Evolutionary conservation across 2,888 invertebrate species (phyloP).

Genomic region (Apotomis capreana): DNA sequence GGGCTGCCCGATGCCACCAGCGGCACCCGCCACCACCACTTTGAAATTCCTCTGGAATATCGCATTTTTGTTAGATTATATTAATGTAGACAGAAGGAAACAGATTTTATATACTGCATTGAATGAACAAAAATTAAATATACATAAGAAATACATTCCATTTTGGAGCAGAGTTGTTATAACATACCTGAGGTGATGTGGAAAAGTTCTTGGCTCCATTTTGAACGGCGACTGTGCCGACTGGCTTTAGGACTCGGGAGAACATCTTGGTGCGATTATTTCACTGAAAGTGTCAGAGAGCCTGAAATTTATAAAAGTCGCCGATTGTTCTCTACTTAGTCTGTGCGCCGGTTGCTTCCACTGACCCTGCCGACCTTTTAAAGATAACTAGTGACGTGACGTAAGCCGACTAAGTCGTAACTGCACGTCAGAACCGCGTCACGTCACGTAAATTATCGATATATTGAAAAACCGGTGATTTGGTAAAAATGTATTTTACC

Average conservation of each 20-base stretch:
- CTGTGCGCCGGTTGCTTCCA: slow-evolving; percentile 49
- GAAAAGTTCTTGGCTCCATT: slow-evolving; percentile 85
- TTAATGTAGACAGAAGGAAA: not conserved
- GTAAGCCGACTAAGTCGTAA: slow-evolving; percentile 6
- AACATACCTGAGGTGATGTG: slow-evolving; percentile 81
- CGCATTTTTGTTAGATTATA: slow-evolving; percentile 18
- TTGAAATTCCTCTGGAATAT: slow-evolving; percentile 89
- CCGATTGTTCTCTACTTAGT: too few species aligned
- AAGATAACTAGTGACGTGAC: slow-evolving; percentile 55
- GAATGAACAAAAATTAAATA: not conserved
- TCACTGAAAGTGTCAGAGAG: slow-evolving; percentile 35
- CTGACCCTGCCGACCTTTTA: slow-evolving; percentile 71
- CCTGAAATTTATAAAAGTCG: slow-evolving; percentile 37
- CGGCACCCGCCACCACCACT: slow-evolving; percentile 98
- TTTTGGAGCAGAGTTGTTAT: not conserved
- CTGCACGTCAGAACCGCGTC: slow-evolving; percentile 22
- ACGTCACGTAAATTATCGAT: slow-evolving; percentile 28
- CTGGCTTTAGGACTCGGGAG: slow-evolving; percentile 85
- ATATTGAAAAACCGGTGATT: slow-evolving; percentile 10
- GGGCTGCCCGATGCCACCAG: slow-evolving; percentile 99
- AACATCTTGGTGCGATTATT: slow-evolving; percentile 78
- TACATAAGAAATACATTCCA: not conserved
- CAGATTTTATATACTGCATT: not conserved
- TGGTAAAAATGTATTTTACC: not conserved
- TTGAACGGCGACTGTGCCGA: slow-evolving; percentile 71